Base-by-base conservation (phyloP, 2,113 vertebrate genomes). In the Clupea harengus region DNA sequence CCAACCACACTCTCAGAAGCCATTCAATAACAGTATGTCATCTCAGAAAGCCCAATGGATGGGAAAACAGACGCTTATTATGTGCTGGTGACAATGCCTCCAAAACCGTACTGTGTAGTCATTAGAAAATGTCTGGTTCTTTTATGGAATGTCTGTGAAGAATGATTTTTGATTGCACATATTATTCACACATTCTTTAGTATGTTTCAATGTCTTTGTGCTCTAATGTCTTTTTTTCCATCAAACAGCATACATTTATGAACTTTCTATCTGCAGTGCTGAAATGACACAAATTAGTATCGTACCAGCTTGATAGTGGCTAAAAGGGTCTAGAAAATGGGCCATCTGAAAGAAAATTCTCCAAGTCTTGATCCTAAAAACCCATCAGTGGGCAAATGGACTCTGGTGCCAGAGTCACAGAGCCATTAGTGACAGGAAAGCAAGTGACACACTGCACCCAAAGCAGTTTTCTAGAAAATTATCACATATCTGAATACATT, bases 221-320 rank as follows among this genome's bases (percentile, higher is more conserved):
- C 60, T n/a, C 22, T n/a, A 9, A n/a, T 25, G 57, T 75, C 11
- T 39, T 11, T 11, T 13, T 28, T 67, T 11, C 9, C n/a, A 25
- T 67, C 54, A 57, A 17, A 57, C 52, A 57, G 52, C 52, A 20
- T 60, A 20, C 64, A 67, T 67, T 28, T 67, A 67, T 67, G 10
- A 25, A 28, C 64, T 67, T 2, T 28, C 64, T 67, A 11, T 67
- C n/a, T 9, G n/a, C 13, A 11, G 64, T 28, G n/a, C 2, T 28
- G 2, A 67, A 25, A 44, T 86, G 88, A 86, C 89, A 64, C 20
- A 64, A 64, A 64, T 67, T 28, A 67, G n/a, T 67, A 7, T 67
- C n/a, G n/a, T 7, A 67, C 64, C 64, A 28, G 25, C 64, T 25
- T 28, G n/a, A 67, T n/a, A 28, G 64, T 67, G 64, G 64, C 25